Conservation (phyloP, 2,888 invertebrate species). For the Cephus pulcher region DNA sequence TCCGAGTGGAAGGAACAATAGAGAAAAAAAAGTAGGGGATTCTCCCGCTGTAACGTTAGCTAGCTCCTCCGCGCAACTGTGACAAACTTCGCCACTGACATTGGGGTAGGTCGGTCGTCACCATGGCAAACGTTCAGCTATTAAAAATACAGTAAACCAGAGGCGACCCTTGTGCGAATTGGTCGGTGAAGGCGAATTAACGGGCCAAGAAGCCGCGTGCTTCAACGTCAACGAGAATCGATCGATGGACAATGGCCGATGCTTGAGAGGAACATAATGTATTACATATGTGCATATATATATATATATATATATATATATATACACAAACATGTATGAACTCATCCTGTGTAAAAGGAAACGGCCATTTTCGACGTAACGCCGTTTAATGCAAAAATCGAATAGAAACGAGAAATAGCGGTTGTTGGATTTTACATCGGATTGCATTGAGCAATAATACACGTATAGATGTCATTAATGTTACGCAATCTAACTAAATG, state of each 20-base stretch:
- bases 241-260: neutral
- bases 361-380: neutral
- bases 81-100: constrained; percentile 16
- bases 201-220: neutral
- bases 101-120: constrained; percentile 36
- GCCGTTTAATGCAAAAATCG: neutral
- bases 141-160: constrained; percentile 4
- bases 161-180: neutral
- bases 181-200: neutral
- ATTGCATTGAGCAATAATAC: neutral
- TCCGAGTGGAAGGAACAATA: neutral
- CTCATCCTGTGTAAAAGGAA: neutral
- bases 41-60: neutral
- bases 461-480: neutral
- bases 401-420: neutral
- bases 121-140: constrained; percentile 6
- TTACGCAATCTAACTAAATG: neutral
- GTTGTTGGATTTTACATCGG: neutral
- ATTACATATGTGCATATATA: neutral
- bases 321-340: neutral
- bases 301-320: neutral
- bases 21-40: neutral
- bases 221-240: neutral
- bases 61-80: neutral
- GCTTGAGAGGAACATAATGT: neutral